Evolutionary conservation across 2,797 vertebrate genomes (phyloP).

Genomic region (Aythya fuligula): DNA sequence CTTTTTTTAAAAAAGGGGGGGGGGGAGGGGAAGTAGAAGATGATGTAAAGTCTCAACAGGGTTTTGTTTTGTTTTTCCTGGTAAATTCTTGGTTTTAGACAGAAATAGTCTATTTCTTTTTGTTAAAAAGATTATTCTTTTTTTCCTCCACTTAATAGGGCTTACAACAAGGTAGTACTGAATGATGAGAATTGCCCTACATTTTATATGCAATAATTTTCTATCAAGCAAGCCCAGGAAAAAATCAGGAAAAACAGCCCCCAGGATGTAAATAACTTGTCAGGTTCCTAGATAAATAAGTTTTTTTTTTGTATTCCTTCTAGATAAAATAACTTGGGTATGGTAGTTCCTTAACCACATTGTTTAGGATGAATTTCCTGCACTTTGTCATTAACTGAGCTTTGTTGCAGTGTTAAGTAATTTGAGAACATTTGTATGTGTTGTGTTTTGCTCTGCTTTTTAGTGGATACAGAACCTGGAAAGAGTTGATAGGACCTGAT

Average conservation of each 20-base stretch:
- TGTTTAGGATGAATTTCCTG: background rate
- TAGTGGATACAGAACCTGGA: background rate
- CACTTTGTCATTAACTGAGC: background rate
- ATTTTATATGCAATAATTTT: background rate
- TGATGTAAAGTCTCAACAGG: background rate
- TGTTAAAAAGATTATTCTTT: background rate
- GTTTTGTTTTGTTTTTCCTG: background rate
- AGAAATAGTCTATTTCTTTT: background rate
- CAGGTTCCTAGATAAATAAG: background rate
- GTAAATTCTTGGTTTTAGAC: background rate
- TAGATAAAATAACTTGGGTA: background rate
- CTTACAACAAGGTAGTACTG: background rate
- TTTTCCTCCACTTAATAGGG: background rate
- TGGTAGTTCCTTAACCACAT: background rate
- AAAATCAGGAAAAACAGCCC: background rate
- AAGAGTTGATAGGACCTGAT: background rate
- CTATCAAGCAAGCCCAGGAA: background rate
- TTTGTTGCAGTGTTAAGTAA: background rate
- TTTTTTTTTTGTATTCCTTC: background rate
- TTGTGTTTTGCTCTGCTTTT: background rate
- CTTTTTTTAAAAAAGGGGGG: background rate
- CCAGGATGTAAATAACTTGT: background rate
- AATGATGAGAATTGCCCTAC: background rate
- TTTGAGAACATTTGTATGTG: background rate
- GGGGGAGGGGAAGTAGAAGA: background rate